Base-by-base conservation (phyloP, 2,888 invertebrate genomes). In the Nymphalis polychloros region DNA sequence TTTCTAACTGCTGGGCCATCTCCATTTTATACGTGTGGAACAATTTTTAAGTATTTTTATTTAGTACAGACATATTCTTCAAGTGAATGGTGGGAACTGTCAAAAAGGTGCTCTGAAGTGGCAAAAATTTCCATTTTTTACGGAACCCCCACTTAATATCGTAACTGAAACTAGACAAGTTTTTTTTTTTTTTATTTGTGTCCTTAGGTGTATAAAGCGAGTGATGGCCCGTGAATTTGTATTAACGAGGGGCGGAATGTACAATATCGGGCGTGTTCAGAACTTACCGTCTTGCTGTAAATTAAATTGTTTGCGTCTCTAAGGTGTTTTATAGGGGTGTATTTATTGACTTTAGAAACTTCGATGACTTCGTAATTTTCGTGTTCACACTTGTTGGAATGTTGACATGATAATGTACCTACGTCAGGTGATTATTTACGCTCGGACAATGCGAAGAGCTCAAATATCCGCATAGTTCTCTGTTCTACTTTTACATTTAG, bases 271-370 rank as follows among this genome's bases (percentile, higher is more conserved):
- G 76, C 78, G 79, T 78, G 80, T 82, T 82, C 77, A 72, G 75
- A 69, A 74, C 73, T 75, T 71, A 72, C 75, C 75, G 78, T 78
- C 84, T 83, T 85, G 81, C 84, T 83, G 81, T 85, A 89, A 88
- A 91, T 90, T 88, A 90, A 89, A 89, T 89, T 87, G 87, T 87
- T 88, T 79, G 81, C 79, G 70, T 69, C 64, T 76, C 77, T 72
- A 76, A 78, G 81, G 83, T 82, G 81, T 77, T 80, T 80, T 79
- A 73, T 73, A 72, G 67, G 73, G 60, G 61, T 50, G 41, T 62
- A 64, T 69, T 69, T 69, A 72, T 68, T 70, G 60, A 70, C 69
- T 70, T 63, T 50, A 52, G 67, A 67, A 67, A 69, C 67, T 67
- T 72, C 67, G 67, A 72, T 71, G 67, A 69, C 53, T 62, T 64